phyloP scores from a whole-genome alignment of 2,113 vertebrate genomes.

The Mustelus asterias region DNA sequence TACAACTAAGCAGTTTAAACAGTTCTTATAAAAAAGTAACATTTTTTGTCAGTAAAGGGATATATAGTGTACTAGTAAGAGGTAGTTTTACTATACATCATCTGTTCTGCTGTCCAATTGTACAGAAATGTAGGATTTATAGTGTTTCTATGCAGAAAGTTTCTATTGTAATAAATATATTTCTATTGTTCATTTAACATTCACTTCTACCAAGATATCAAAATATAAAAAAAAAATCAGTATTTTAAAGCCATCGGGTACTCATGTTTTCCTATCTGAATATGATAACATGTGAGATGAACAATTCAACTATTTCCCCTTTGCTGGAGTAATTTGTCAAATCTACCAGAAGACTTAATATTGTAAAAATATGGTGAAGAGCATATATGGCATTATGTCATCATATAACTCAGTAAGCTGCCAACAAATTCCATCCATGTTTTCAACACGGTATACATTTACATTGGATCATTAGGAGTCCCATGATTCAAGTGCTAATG shows the following conservation, averaged over 20 bases:
- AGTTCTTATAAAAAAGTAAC: slow-evolving; percentile 33
- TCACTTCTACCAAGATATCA: slow-evolving; percentile 35
- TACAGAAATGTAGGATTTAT: slow-evolving; percentile 20
- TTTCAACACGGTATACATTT: neutral
- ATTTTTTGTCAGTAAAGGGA: slow-evolving; percentile 28
- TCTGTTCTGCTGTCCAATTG: slow-evolving; percentile 27
- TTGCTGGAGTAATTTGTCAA: slow-evolving; percentile 27
- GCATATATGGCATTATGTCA: slow-evolving; percentile 2
- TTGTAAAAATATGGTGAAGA: slow-evolving; percentile 32
- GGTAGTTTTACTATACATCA: slow-evolving; percentile 36
- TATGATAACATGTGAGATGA: slow-evolving; percentile 31
- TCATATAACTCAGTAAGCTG: slow-evolving; percentile 29
- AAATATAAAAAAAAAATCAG: slow-evolving; percentile 35
- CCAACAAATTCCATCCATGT: neutral
- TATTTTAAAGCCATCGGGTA: slow-evolving; percentile 22
- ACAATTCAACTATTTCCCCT: slow-evolving; percentile 25
- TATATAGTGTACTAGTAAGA: slow-evolving; percentile 36
- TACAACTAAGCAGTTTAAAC: slow-evolving; percentile 38
- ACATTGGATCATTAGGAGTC: slow-evolving; percentile 35
- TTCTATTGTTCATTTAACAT: slow-evolving; percentile 37
- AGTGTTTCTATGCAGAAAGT: slow-evolving; percentile 28
- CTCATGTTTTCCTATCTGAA: slow-evolving; percentile 31
- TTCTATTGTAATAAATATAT: slow-evolving; percentile 37
- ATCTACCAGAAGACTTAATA: slow-evolving; percentile 30
- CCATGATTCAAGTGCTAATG: slow-evolving; percentile 32